These are phyloP conservation scores for Dufourea novaeangliae DNA, from an alignment of 1,140 invertebrate species.

Conservation along the genomic window DNA sequence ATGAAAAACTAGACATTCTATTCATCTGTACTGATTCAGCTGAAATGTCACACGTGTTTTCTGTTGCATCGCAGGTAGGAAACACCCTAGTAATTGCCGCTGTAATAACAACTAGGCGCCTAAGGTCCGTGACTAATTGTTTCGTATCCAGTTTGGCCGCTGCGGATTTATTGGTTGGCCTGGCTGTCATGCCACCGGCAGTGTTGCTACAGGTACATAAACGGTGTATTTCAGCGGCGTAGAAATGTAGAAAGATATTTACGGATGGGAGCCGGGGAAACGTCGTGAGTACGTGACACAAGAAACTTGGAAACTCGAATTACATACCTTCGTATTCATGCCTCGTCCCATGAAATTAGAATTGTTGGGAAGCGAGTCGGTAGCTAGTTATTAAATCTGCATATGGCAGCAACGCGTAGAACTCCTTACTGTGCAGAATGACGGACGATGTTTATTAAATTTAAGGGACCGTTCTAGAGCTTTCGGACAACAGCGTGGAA, in stretches of 20 bases:
- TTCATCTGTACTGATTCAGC: not conserved
- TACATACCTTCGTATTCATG: not conserved
- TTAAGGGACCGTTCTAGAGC: too few species aligned
- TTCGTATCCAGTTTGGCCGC: constrained; percentile 96
- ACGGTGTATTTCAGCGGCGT: not conserved
- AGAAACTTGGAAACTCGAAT: constrained; percentile 1
- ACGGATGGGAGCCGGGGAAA: not conserved
- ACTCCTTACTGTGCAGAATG: too few species aligned
- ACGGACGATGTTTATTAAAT: too few species aligned
- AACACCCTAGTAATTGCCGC: constrained; percentile 95
- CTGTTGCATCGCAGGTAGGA: constrained; percentile 83
- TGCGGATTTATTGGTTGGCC: constrained; percentile 94
- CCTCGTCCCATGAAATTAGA: not conserved
- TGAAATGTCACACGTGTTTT: not conserved
- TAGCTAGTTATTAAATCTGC: not conserved
- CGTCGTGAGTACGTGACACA: not conserved
- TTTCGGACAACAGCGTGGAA: too few species aligned
- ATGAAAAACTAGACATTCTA: too few species aligned
- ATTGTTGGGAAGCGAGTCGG: not conserved
- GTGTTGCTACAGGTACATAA: constrained; percentile 83
- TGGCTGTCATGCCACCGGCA: constrained; percentile 97
- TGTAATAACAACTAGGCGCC: constrained; percentile 93
- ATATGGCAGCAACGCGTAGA: too few species aligned
- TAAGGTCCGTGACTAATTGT: constrained; percentile 97
- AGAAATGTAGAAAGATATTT: not conserved